Conservation (phyloP, 2,888 invertebrate species). For the Meandrusa payeni region DNA sequence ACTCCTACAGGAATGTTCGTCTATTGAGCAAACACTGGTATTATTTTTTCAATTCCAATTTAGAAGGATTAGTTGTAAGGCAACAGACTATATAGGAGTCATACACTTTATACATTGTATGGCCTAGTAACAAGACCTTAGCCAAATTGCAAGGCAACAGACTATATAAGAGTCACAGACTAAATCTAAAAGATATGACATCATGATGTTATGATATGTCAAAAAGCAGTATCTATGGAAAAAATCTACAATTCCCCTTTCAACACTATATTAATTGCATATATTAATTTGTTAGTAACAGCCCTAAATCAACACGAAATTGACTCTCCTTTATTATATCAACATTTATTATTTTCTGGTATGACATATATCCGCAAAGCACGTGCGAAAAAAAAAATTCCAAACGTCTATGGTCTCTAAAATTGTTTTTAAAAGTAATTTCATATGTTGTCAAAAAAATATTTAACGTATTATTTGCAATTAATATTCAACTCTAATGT, state of each 20-base stretch:
- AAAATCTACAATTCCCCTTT: not conserved
- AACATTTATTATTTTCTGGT: no score
- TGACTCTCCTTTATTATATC: constrained; percentile 2
- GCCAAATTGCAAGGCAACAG: no score
- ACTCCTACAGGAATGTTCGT: constrained; percentile 28
- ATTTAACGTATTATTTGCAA: no score
- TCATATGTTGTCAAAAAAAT: no score
- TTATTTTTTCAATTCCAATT: constrained; percentile 10
- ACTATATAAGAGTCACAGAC: not conserved
- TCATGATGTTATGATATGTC: not conserved
- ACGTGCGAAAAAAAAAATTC: no score
- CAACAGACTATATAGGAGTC: not conserved
- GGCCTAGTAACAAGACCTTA: no score
- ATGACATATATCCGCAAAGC: no score
- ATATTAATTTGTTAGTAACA: not conserved
- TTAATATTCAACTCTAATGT: no score
- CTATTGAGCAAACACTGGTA: constrained; percentile 12
- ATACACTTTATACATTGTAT: no score
- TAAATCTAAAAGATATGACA: constrained; percentile 4
- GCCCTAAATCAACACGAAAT: not conserved
- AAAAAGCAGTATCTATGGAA: not conserved
- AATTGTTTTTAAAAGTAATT: no score
- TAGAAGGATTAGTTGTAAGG: no score
- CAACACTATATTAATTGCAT: constrained; percentile 4
- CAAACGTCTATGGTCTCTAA: no score